A percentile compares a stretch with the other conserved stretches of the same genome.
Conservation (phyloP, 2,888 invertebrate genomes). For the Molanna angustata region DNA sequence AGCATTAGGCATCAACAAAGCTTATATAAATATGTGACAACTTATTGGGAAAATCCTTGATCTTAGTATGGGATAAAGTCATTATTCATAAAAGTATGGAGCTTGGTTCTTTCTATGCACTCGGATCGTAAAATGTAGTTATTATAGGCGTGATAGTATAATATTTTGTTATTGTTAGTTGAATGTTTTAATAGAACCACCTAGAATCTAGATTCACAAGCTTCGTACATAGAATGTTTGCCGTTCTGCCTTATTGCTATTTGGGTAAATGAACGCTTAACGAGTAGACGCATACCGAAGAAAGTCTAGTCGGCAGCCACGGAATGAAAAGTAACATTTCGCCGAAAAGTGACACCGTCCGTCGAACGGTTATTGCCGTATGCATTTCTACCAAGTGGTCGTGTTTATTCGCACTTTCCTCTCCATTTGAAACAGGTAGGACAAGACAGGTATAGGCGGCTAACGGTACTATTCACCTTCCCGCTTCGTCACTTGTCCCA, state of each 20-base stretch:
- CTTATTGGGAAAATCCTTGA: no score
- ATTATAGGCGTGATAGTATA: no score
- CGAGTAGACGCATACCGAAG: background rate
- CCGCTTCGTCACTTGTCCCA: conserved; percentile 10
- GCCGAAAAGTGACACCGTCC: background rate
- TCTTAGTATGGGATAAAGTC: no score
- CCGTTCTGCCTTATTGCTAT: conserved; percentile 8
- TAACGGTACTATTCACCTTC: conserved; percentile 18
- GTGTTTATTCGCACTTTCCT: conserved; percentile 4
- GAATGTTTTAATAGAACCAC: background rate
- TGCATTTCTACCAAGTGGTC: background rate
- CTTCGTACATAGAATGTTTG: no score
- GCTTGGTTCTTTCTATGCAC: no score
- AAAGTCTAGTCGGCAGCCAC: background rate
- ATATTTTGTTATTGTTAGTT: no score
- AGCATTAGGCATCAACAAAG: no score
- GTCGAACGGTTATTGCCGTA: background rate
- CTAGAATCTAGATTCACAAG: background rate
- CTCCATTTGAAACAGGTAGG: background rate
- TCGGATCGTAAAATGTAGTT: no score
- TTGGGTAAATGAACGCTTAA: conserved; percentile 5
- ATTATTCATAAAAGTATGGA: no score
- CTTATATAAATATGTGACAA: no score
- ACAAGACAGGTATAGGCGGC: conserved; percentile 16
- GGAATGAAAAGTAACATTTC: background rate